These are phyloP conservation scores for Polymixis flavicincta DNA, from an alignment of 2,888 invertebrate genomes.

Conservation along the genomic window DNA sequence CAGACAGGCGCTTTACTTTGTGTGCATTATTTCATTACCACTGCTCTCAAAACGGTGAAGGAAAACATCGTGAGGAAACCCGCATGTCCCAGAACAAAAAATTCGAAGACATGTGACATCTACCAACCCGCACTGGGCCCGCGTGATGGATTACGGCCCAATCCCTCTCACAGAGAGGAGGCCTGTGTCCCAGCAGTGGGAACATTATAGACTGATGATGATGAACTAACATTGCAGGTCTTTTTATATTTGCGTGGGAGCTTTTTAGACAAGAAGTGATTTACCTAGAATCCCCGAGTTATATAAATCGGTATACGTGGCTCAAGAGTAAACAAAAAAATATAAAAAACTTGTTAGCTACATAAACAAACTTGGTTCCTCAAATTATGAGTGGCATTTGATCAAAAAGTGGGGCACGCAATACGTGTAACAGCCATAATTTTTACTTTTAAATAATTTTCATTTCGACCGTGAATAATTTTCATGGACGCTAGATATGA, in stretches of 20 bases:
- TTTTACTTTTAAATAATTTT: conserved; percentile 34
- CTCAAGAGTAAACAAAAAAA: background rate
- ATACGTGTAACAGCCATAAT: conserved; percentile 6
- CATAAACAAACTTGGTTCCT: background rate
- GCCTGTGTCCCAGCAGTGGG: no score
- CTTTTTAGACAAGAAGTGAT: background rate
- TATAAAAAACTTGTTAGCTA: background rate
- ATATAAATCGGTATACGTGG: background rate
- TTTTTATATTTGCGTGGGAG: background rate
- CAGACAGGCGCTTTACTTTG: no score
- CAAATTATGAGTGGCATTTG: conserved; percentile 11
- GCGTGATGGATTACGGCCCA: no score
- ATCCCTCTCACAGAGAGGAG: no score
- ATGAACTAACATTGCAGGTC: no score
- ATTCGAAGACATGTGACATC: no score
- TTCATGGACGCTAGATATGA: conserved; percentile 33
- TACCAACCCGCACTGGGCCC: no score
- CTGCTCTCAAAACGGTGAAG: no score
- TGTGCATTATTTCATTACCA: no score
- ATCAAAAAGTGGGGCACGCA: conserved; percentile 24
- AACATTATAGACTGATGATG: no score
- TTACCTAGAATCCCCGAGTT: background rate
- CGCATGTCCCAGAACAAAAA: no score
- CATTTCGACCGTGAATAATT: conserved; percentile 35
- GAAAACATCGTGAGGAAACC: no score